Evolutionary conservation across 2,888 invertebrate genomes (phyloP).

Genomic region (Tetramorium bicarinatum): DNA sequence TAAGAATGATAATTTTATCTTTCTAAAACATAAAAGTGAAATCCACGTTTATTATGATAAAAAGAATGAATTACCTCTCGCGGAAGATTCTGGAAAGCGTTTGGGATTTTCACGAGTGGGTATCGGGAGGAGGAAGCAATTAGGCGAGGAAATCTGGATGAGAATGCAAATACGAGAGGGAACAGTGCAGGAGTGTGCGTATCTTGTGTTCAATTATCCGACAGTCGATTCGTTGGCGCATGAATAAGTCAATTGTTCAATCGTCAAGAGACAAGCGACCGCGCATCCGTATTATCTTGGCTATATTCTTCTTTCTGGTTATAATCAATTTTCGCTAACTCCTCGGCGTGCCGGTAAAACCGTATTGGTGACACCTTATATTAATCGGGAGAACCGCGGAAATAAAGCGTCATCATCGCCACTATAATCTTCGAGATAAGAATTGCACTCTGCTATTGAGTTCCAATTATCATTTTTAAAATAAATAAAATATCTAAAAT

Average conservation of each 20-base stretch:
- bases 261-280: conserved; percentile 70
- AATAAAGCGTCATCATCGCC: conserved; percentile 47
- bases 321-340: conserved; percentile 57
- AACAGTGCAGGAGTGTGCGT: background rate
- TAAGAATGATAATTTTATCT: background rate
- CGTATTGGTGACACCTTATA: conserved; percentile 65
- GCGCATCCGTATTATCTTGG: conserved; percentile 77
- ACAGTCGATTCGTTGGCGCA: conserved; percentile 56
- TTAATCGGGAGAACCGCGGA: conserved; percentile 59
- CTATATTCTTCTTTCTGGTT: conserved; percentile 75
- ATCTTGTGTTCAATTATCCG: conserved; percentile 61
- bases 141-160: conserved; percentile 14
- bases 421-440: conserved; percentile 49
- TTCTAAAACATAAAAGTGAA: background rate
- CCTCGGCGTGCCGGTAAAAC: conserved; percentile 48
- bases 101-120: conserved; percentile 47
- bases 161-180: conserved; percentile 14
- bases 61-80: background rate
- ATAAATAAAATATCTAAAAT: background rate
- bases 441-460: conserved; percentile 15
- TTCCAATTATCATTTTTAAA: background rate
- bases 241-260: conserved; percentile 78
- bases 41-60: background rate
- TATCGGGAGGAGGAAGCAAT: conserved; percentile 17
- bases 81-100: background rate